Evolutionary conservation across 2,797 vertebrate species (phyloP).

Genomic region (Tokudaia muenninki): DNA sequence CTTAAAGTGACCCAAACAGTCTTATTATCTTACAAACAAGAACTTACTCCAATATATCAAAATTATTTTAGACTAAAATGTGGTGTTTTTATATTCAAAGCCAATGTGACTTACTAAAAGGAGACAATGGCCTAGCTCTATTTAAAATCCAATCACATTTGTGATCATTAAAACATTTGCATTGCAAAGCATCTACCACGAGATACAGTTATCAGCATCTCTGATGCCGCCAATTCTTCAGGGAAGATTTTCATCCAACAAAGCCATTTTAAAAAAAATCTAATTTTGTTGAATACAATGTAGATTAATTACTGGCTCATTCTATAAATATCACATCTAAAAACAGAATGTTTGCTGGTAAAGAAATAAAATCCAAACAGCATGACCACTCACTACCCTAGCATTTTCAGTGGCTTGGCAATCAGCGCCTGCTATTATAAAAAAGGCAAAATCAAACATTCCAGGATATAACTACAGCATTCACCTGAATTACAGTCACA

Average conservation of each 20-base stretch:
- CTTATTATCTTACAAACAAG: conserved; percentile 22
- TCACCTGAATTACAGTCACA: not conserved
- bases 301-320: conserved; percentile 66
- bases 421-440: not conserved
- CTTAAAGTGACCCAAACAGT: not conserved
- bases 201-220: conserved; percentile 5
- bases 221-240: conserved; percentile 33
- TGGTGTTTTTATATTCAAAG: conserved; percentile 11
- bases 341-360: conserved; percentile 72
- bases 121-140: conserved; percentile 29
- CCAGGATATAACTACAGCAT: not conserved
- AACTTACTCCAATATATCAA: not conserved
- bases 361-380: conserved; percentile 65
- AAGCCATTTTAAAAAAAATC: conserved; percentile 46
- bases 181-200: conserved; percentile 46
- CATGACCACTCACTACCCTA: not conserved
- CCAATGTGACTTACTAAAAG: conserved; percentile 41
- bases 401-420: not conserved
- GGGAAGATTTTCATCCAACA: conserved; percentile 63
- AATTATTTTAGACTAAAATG: conserved; percentile 58
- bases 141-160: conserved; percentile 70
- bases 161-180: conserved; percentile 54
- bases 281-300: conserved; percentile 63
- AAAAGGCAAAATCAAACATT: conserved; percentile 2
- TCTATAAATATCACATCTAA: conserved; percentile 70